phyloP scores from a whole-genome alignment of 2,797 vertebrate genomes.

The Gymnocypris eckloni region DNA sequence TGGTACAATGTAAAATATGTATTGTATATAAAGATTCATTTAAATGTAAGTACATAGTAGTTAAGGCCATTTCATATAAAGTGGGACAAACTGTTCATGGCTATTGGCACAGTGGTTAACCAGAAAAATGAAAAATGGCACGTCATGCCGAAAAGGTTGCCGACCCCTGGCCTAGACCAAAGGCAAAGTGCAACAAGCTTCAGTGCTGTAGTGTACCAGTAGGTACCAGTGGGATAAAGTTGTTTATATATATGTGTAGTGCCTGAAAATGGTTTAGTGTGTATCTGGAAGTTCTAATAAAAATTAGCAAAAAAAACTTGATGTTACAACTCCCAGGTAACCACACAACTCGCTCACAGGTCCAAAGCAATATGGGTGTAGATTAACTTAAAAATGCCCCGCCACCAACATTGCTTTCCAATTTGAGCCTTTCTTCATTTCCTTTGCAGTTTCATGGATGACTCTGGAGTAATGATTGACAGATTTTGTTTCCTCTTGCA shows the following conservation, averaged over 20 bases:
- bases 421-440: not conserved
- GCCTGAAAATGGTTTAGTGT: not conserved
- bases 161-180: too few relatives aligned
- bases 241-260: not conserved
- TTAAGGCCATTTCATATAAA: too few relatives aligned
- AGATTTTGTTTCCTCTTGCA: constrained; percentile 13
- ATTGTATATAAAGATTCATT: too few relatives aligned
- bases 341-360: not conserved
- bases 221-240: not conserved
- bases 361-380: constrained; percentile 34
- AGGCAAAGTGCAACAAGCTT: not conserved
- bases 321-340: not conserved
- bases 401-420: constrained; percentile 1
- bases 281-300: not conserved
- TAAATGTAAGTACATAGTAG: too few relatives aligned
- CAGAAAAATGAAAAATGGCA: too few relatives aligned
- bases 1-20: too few relatives aligned
- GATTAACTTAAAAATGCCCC: constrained; percentile 23
- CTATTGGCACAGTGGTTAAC: too few relatives aligned
- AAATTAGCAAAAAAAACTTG: not conserved
- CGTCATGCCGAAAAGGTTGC: too few relatives aligned
- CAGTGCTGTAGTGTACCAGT: not conserved
- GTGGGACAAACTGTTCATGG: too few relatives aligned
- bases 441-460: constrained; percentile 10
- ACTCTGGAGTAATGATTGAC: constrained; percentile 40